These are phyloP conservation scores for Epicampocera succincta DNA, from an alignment of 2,888 invertebrate genomes.

Conservation along the genomic window DNA sequence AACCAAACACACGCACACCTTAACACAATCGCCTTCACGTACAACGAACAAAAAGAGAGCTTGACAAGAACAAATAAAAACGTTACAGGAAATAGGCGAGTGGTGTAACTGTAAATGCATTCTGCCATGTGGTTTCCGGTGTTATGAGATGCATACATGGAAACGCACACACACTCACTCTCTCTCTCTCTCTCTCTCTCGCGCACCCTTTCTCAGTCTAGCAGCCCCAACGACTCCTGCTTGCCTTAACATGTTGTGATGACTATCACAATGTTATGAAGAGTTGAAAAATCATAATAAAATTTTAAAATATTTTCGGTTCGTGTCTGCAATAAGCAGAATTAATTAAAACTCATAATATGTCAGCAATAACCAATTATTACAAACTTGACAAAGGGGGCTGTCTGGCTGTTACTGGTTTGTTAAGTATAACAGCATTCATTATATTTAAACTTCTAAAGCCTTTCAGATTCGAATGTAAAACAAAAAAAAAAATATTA, in stretches of 20 bases:
- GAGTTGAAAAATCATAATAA: slow-evolving; percentile 23
- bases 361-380: not conserved
- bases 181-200: not conserved
- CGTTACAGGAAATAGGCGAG: slow-evolving; percentile 66
- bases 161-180: not conserved
- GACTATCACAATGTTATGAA: not conserved
- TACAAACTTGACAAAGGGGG: slow-evolving; percentile 22
- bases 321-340: slow-evolving; percentile 61
- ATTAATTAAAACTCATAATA: slow-evolving; percentile 60
- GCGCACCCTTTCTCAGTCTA: not conserved
- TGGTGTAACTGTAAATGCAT: slow-evolving; percentile 64
- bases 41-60: not conserved
- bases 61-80: slow-evolving; percentile 22
- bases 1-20: not conserved
- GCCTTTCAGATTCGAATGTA: too few relatives aligned
- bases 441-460: too few relatives aligned
- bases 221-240: not conserved
- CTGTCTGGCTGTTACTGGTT: slow-evolving; percentile 1
- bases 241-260: not conserved
- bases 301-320: slow-evolving; percentile 45
- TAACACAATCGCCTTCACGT: not conserved
- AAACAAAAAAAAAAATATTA: too few relatives aligned
- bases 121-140: slow-evolving; percentile 60
- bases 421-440: not conserved
- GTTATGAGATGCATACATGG: slow-evolving; percentile 20